These are phyloP conservation scores for Picathartes gymnocephalus DNA, from an alignment of 2,113 vertebrate genomes.

Conservation along the genomic window DNA sequence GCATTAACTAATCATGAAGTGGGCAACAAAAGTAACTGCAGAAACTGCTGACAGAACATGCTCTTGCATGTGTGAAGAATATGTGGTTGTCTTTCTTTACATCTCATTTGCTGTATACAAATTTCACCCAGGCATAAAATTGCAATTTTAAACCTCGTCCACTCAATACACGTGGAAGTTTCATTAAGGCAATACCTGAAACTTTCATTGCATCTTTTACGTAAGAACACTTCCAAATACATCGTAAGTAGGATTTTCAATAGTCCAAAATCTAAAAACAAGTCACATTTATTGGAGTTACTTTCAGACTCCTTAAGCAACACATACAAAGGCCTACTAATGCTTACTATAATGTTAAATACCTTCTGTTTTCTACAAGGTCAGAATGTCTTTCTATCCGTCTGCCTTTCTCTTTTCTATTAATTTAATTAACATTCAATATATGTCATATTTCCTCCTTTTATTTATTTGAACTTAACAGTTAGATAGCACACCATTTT, in stretches of 20 bases:
- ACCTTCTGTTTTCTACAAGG: not conserved
- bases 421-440: not conserved
- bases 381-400: not conserved
- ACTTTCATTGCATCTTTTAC: not conserved
- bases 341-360: not conserved
- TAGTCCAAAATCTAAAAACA: not conserved
- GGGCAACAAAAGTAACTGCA: not conserved
- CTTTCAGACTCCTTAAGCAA: not conserved
- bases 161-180: not conserved
- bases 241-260: not conserved
- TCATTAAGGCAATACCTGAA: not conserved
- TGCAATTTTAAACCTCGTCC: not conserved
- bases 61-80: not conserved
- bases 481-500: not conserved
- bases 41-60: not conserved
- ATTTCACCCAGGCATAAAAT: not conserved
- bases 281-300: not conserved
- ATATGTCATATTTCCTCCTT: not conserved
- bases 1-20: conserved; percentile 6
- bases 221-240: not conserved
- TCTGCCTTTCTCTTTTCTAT: not conserved
- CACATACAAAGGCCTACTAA: not conserved
- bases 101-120: not conserved
- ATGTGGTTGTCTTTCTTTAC: not conserved
- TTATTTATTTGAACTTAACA: not conserved